Evolutionary conservation across 2,797 vertebrate genomes (phyloP), one percentile per base, ranked within the genome.

Genomic region (Gambusia yucatana): DNA sequence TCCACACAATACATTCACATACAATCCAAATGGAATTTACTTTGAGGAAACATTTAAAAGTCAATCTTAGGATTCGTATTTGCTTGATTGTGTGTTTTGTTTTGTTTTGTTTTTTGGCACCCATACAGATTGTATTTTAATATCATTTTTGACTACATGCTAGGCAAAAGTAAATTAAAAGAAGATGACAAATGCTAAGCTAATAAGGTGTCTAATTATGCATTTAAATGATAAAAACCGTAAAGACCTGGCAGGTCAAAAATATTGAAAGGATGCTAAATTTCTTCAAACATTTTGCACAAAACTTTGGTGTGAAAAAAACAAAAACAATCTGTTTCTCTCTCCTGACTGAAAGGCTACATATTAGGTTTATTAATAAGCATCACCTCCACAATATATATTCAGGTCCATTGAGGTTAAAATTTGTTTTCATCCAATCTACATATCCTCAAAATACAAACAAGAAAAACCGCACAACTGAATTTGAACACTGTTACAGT

Each of bases 1-100:
- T 90, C 93, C 86, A 88, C 89, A 91, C 71, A 80, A 89, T 79
- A 93, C 89, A 91, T 90, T 83, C 70, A 67, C 78, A 79, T 61
- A 83, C 83, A 82, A 91, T 88, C 77, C 80, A 86, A 87, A 86
- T 87, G 85, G 90, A 91, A 93, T 90, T 90, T 88, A 30, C 65
- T 86, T 88, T 79, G 59, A 88, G 82, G 65, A 39, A 84, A 86
- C 47, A 73, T 86, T 87, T 77, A 30, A 75, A 72, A 80, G 75
- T 65, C 72, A 77, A 84, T 74, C 72, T 63, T 52, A n/a, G 46
- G 36, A 78, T 86, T 78, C 6, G 52, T 80, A 73, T 82, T 88
- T 75, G 78, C 75, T 82, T 89, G 16, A 13, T 76, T 71, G 30
- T 52, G 28, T 33, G 33, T 33, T 33, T 33, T 33, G 33, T 46